phyloP scores from a whole-genome alignment of 2,113 vertebrate genomes.

The Ictidomys tridecemlineatus region DNA sequence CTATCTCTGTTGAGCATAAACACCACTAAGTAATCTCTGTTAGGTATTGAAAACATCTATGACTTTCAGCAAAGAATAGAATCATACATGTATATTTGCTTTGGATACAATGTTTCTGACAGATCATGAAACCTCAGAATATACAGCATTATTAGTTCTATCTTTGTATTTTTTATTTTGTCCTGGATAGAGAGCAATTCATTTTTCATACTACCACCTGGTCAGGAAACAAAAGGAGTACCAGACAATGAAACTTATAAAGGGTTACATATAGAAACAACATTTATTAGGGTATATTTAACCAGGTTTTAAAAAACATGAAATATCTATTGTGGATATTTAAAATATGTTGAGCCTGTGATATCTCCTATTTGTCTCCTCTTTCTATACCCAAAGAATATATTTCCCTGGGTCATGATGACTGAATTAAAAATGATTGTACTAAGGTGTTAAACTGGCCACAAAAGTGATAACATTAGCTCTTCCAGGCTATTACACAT shows the following conservation, averaged over 20 bases:
- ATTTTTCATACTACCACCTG: constrained; percentile 48
- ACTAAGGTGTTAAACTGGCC: constrained; percentile 72
- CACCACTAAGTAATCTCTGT: not conserved
- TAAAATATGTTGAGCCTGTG: constrained; percentile 58
- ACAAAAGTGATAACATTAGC: constrained; percentile 79
- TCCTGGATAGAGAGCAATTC: not conserved
- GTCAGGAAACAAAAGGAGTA: not conserved
- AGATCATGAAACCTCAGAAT: not conserved
- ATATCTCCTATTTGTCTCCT: constrained; percentile 41
- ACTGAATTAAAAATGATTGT: constrained; percentile 80
- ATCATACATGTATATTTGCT: not conserved
- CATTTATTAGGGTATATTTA: not conserved
- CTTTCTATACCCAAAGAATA: constrained; percentile 51
- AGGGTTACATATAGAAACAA: not conserved
- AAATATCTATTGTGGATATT: constrained; percentile 17
- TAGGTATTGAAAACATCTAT: not conserved
- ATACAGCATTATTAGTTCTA: not conserved
- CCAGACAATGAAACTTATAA: not conserved
- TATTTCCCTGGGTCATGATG: constrained; percentile 73
- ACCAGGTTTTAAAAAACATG: not conserved
- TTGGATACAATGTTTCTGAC: not conserved
- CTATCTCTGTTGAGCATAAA: not conserved
- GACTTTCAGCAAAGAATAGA: not conserved
- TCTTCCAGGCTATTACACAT: constrained; percentile 77
- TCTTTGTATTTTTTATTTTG: constrained; percentile 42